Base-by-base conservation (phyloP, 2,797 vertebrate genomes). In the Calcarius lapponicus region DNA sequence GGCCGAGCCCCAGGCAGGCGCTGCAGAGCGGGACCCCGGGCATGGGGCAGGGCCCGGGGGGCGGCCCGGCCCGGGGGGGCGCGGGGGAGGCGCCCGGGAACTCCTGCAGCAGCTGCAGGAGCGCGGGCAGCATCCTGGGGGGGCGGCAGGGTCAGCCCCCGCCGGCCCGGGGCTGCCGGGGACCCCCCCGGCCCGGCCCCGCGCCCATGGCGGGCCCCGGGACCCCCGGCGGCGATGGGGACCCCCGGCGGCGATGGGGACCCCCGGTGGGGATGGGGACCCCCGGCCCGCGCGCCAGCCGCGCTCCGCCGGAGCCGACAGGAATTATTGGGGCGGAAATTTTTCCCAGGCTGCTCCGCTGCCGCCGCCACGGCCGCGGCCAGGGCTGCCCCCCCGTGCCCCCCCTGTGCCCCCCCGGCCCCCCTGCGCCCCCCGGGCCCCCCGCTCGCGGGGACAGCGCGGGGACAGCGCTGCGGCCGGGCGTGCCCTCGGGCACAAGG, bases 241-340 rank as follows among this genome's bases (percentile, higher is more conserved):
- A 51, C 48, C 57, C 70, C 12, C 42, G n/a, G 56, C 15, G 38
- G 60, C 40, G 43, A 20, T 20, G 19, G 43, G 43, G 43, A 45
- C 10, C 43, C 43, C 43, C 60, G 11, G 74, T 18, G 36, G n/a
- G n/a, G n/a, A n/a, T n/a, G n/a, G 57, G 45, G 57, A 50, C 45
- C 56, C 69, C 17, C 42, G 34, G 56, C 18, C n/a, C 5, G 40
- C 7, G 19, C 53, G 31, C 42, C 25, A 5, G 81, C 58, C 56
- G 1, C 56, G 66, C 43, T 12, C 57, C 11, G 43, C 64, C 25
- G 10, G 80, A 84, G 61, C 66, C 20, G 73, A 64, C 45, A 16
- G 43, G 53, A 92, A 91, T 95, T 95, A 95, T 95, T 91, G 93
- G 94, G 96, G 96, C 92, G 92, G 93, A 87, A 95, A 95, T 65